Conservation (phyloP, 2,113 vertebrate genomes). For the Chaetodon trifascialis region DNA sequence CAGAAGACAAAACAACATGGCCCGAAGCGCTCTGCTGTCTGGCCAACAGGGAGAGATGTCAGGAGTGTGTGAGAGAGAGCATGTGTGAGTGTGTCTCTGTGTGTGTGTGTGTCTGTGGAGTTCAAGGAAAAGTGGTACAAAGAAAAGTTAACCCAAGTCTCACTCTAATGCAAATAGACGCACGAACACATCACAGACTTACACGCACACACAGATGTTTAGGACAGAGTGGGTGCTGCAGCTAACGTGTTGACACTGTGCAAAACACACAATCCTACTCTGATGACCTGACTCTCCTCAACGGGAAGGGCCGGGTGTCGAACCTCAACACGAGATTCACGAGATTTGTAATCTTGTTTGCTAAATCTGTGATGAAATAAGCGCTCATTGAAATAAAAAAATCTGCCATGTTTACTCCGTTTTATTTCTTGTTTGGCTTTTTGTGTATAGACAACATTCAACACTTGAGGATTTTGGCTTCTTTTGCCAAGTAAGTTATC, state of each 20-base stretch:
- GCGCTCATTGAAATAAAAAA: background rate
- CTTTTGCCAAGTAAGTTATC: background rate
- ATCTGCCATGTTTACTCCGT: background rate
- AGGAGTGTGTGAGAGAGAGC: conserved; percentile 41
- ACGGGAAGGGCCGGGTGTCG: background rate
- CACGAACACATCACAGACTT: conserved; percentile 38
- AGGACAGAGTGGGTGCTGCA: conserved; percentile 27
- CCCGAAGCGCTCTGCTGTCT: conserved; percentile 90
- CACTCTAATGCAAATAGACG: conserved; percentile 57
- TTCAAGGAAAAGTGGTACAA: conserved; percentile 61
- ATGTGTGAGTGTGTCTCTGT: conserved; percentile 32
- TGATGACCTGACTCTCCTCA: conserved; percentile 11
- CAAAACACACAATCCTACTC: conserved; percentile 8
- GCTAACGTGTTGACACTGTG: conserved; percentile 15
- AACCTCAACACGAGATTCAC: background rate
- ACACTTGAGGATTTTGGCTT: background rate
- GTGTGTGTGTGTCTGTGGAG: conserved; percentile 30
- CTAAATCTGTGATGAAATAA: background rate
- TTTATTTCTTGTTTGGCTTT: background rate
- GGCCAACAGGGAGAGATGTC: conserved; percentile 83
- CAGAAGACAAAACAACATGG: conserved; percentile 83
- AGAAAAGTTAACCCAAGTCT: conserved; percentile 63
- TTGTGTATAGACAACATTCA: background rate
- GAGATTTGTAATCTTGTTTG: background rate
- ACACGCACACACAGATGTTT: conserved; percentile 29